These are phyloP conservation scores for Saguinus imperator DNA, from an alignment of 2,113 vertebrate species.

Conservation along the genomic window DNA sequence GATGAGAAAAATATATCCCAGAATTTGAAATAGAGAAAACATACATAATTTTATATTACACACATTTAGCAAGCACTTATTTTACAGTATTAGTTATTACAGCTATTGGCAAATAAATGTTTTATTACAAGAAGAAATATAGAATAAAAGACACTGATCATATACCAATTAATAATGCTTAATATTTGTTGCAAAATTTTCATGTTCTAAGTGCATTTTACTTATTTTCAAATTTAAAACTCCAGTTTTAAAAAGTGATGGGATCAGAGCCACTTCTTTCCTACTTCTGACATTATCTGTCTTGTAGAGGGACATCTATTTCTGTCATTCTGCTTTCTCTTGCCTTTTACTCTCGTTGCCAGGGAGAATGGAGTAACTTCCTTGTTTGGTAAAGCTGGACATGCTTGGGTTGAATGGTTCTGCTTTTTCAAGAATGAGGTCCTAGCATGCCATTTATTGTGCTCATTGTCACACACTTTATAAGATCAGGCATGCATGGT, in stretches of 20 bases:
- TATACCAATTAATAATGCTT: not conserved
- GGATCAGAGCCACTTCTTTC: not conserved
- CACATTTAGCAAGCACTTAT: not conserved
- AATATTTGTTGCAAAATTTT: not conserved
- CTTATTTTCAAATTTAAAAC: conserved; percentile 22
- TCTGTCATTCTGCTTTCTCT: not conserved
- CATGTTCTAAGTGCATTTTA: not conserved
- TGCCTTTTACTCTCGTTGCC: not conserved
- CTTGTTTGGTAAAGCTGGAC: not conserved
- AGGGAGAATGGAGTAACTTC: not conserved
- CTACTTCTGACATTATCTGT: not conserved
- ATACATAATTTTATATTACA: not conserved
- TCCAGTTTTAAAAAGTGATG: not conserved
- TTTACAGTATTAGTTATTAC: not conserved
- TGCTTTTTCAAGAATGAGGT: not conserved
- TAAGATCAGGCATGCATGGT: not conserved
- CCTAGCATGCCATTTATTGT: not conserved
- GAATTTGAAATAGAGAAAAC: not conserved
- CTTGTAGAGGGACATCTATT: not conserved
- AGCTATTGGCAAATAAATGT: not conserved
- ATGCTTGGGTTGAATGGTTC: not conserved
- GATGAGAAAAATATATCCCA: not conserved
- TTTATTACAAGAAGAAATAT: not conserved
- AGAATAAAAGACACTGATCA: not conserved
- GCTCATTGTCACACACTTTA: not conserved